A percentile compares a stretch with the other conserved stretches of the same genome.
Evolutionary conservation across 2,888 invertebrate species (phyloP).

Genomic region (Caenorhabditis auriculariae): DNA sequence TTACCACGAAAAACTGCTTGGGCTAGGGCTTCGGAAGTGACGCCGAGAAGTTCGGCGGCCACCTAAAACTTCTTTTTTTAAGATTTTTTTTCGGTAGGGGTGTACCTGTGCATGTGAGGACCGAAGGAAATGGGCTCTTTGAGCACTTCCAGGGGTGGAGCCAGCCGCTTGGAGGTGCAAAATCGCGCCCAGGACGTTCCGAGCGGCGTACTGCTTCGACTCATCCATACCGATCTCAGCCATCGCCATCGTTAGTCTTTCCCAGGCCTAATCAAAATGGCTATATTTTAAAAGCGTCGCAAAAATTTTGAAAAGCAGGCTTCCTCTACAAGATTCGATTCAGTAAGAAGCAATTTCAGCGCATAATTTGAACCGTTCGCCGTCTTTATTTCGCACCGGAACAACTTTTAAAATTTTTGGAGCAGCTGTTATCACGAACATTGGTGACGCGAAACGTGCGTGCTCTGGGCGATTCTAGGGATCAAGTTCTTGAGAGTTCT

Average conservation of each 20-base stretch:
- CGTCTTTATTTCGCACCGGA: no score
- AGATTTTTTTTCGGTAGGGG: neutral
- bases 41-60: constrained; percentile 78
- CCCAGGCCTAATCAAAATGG: constrained; percentile 79
- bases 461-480: no score
- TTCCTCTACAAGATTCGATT: no score
- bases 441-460: no score
- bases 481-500: no score
- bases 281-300: no score
- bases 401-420: no score
- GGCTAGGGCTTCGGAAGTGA: constrained; percentile 80
- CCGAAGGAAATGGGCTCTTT: constrained; percentile 12
- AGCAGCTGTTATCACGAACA: no score
- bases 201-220: constrained; percentile 79
- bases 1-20: constrained; percentile 73
- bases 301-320: no score
- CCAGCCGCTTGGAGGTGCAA: constrained; percentile 74
- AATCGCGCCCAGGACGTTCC: constrained; percentile 86
- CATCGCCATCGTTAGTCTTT: constrained; percentile 78
- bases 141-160: constrained; percentile 17
- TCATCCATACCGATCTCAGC: constrained; percentile 77
- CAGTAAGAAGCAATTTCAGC: no score
- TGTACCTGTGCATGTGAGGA: neutral
- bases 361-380: no score
- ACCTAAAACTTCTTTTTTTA: constrained; percentile 72